Evolutionary conservation across 2,888 invertebrate genomes (phyloP), one percentile per base, ranked within the genome.

Genomic region (Epinotia brunnichana): DNA sequence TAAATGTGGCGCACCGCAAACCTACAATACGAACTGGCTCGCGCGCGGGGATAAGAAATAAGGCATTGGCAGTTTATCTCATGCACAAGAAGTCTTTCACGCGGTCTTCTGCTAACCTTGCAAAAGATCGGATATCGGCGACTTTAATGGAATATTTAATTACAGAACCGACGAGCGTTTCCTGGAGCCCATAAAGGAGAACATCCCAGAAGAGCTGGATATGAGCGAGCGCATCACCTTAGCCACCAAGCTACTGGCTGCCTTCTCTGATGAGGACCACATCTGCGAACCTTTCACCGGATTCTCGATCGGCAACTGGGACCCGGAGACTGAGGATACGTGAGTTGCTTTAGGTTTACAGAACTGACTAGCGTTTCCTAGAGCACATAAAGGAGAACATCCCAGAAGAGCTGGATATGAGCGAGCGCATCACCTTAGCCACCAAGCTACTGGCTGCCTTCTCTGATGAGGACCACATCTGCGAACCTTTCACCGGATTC

Each of bases 241-340:
- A 15, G 69, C 88, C 7, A 75, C 80, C 13, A 87, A 86, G 68
- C 74, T 86, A 63, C 75, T 91, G 48, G 87, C 88, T 0, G 82
- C 87, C 0, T 87, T 91, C 73, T 80, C 77, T 1, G 85, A 83
- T 9, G 77, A 77, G 0, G 90, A 91, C 63, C 88, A 92, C 51
- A 92, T 96, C 41, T 96, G 95, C 81, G 92, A 94, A 66, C 93
- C 94, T 0, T 95, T 96, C 79, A 86, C 93, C 9, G 93, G 94
- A 0, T 96, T 96, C 81, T 93, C 94, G 39, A 95, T 95, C 67
- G 91, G 87, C 69, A 93, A 94, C 74, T 95, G 95, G 95, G 94
- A 94, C 35, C 92, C 93, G 0, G 92, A 94, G 54, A 90, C 91
- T 29, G 94, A 94, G 73, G 89, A 93, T 21, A 83, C 78, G 90